phyloP scores from a whole-genome alignment of 2,888 invertebrate genomes.

The Idaea aversata region DNA sequence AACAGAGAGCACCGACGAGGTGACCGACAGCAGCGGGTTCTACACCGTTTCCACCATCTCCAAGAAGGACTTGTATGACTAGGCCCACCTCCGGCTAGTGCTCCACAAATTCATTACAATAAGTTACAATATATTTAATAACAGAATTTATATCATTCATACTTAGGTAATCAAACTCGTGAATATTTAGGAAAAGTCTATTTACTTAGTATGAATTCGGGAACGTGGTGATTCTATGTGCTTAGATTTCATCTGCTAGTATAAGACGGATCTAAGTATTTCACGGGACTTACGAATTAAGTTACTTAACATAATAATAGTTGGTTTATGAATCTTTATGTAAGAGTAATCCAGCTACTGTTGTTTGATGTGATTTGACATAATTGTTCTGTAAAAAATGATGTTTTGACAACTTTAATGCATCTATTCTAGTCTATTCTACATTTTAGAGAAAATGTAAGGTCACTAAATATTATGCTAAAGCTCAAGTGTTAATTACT shows the following conservation, averaged over 20 bases:
- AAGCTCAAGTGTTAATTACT: too few species aligned
- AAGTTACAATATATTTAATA: not conserved
- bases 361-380: too few species aligned
- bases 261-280: not conserved
- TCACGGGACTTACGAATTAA: not conserved
- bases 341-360: not conserved
- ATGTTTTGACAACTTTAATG: too few species aligned
- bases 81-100: slow-evolving; percentile 27
- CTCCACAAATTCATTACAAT: slow-evolving; percentile 11
- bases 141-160: not conserved
- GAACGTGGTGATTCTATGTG: slow-evolving; percentile 54
- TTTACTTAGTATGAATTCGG: slow-evolving; percentile 22
- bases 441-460: not conserved
- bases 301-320: not conserved
- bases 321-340: not conserved
- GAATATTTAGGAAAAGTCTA: slow-evolving; percentile 17
- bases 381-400: too few species aligned
- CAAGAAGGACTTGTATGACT: slow-evolving; percentile 63
- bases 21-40: slow-evolving; percentile 69
- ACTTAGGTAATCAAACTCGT: slow-evolving; percentile 5
- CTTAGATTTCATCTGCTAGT: slow-evolving; percentile 32
- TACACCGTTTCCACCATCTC: slow-evolving; percentile 69
- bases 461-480: too few species aligned
- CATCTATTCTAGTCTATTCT: not conserved
- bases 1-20: slow-evolving; percentile 75